Evolutionary conservation across 2,113 vertebrate genomes (phyloP), one percentile per base, ranked within the genome.

Genomic region (Leucoraja erinaceus): DNA sequence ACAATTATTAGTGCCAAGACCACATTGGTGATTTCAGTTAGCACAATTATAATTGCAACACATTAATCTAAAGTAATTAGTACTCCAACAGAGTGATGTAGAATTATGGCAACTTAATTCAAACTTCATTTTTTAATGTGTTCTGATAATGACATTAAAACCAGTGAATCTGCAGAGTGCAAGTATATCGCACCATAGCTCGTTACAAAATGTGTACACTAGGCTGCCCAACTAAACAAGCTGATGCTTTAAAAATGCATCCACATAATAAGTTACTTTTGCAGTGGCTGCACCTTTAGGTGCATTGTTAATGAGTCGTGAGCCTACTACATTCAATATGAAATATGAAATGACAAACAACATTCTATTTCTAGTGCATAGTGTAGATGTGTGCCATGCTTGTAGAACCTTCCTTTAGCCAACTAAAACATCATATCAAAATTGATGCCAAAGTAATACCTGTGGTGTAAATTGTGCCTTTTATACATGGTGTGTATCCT

Each of bases 51-150:
- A 88, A 88, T 31, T 88, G 59, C 31, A 56, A 20, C 54, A 83
- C 25, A 54, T 54, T 47, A 9, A 16, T 28, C 59, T 63, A 61
- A 14, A 88, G 83, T 88, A 88, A 63, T 63, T 31, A 88, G 31
- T 14, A 66, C 59, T 88, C 28, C 59, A 88, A 16, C 61, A 88
- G 18, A 88, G 5, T 88, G 59, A 88, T 88, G 59, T 63, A 63
- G 59, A 88, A 88, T 66, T 88, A 88, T 63, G 28, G n/a, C 83
- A 16, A 63, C 14, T 88, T 63, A 88, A 63, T 88, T 88, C 63
- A 88, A 88, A 56, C 5, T 63, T 88, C 59, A 88, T 61, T 63
- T 63, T 61, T 31, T 86, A 59, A 63, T 31, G 25, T 61, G 59
- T 63, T 63, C n/a, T 31, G 12, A 63, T 63, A 2, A 63, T 66